Percentiles rank a stretch among this genome's conserved stretches.
phyloP scores from a whole-genome alignment of 2,888 invertebrate genomes.

The Temnothorax ravouxi region DNA sequence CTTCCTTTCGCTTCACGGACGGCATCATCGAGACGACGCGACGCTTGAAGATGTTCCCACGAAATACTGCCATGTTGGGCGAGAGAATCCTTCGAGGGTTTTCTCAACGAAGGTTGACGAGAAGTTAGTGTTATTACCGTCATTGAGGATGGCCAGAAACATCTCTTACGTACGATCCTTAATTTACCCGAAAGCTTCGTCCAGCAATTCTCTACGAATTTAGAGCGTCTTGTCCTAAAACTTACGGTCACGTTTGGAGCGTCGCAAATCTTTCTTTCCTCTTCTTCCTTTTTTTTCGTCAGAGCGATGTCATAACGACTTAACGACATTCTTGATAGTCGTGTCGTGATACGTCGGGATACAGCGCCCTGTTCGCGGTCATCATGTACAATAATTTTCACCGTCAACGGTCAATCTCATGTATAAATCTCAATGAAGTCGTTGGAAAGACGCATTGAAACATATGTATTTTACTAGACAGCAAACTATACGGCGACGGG shows the following conservation, averaged over 20 bases:
- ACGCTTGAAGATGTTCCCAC: constrained; percentile 55
- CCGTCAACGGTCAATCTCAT: not conserved
- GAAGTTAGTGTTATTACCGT: constrained; percentile 83
- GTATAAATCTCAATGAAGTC: constrained; percentile 59
- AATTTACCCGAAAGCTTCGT: constrained; percentile 74
- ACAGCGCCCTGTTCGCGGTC: not conserved
- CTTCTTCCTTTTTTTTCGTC: not conserved
- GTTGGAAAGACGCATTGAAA: constrained; percentile 40
- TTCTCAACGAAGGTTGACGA: constrained; percentile 74
- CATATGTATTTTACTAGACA: constrained; percentile 48
- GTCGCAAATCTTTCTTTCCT: not conserved
- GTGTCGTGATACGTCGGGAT: not conserved
- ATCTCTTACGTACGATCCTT: constrained; percentile 75
- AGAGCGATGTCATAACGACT: constrained; percentile 11
- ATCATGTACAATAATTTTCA: not conserved
- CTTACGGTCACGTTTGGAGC: constrained; percentile 22
- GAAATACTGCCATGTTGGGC: constrained; percentile 53
- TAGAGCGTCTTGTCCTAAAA: constrained; percentile 60
- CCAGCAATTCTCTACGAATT: constrained; percentile 69
- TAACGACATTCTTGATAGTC: not conserved
- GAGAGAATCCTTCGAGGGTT: constrained; percentile 63
- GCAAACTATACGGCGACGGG: constrained; percentile 40
- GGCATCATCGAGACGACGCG: constrained; percentile 52
- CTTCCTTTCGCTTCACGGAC: constrained; percentile 64
- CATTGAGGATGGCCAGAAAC: constrained; percentile 78